Conservation (phyloP, 2,797 vertebrate species). For the Rachycentron canadum region DNA sequence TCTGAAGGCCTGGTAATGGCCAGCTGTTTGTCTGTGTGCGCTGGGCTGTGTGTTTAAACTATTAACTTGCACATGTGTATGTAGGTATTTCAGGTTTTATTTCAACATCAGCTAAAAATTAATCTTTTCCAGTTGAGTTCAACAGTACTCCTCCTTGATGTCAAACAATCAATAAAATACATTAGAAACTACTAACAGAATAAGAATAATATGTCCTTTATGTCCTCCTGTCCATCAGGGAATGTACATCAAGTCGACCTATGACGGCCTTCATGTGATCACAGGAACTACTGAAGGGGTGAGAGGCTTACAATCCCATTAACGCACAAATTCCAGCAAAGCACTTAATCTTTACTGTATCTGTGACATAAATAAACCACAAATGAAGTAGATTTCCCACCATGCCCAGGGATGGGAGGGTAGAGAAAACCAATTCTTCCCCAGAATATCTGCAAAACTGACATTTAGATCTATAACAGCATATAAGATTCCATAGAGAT, state of each 20-base stretch:
- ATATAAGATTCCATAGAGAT: constrained; percentile 18
- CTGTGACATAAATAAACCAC: constrained; percentile 1
- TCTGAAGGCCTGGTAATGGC: constrained; percentile 94
- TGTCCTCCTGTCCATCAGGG: constrained; percentile 81
- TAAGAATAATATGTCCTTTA: neutral
- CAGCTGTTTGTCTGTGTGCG: constrained; percentile 8
- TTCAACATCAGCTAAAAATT: neutral
- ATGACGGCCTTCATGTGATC: constrained; percentile 95
- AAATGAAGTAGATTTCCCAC: constrained; percentile 10
- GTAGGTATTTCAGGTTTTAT: neutral
- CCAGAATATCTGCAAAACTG: constrained; percentile 15
- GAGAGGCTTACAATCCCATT: constrained; percentile 64
- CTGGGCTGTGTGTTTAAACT: neutral
- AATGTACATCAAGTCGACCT: constrained; percentile 97
- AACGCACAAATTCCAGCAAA: neutral
- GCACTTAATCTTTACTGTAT: neutral
- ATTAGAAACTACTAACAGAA: neutral
- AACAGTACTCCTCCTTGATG: neutral
- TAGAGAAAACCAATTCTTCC: constrained; percentile 10
- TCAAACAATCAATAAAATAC: neutral
- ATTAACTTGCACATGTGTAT: neutral
- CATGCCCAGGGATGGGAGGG: neutral
- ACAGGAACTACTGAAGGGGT: constrained; percentile 97
- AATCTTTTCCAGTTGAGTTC: neutral
- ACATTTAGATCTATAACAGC: constrained; percentile 23